These are phyloP conservation scores for Tenthredo scrophulariae DNA, from an alignment of 2,888 invertebrate genomes.

Conservation along the genomic window DNA sequence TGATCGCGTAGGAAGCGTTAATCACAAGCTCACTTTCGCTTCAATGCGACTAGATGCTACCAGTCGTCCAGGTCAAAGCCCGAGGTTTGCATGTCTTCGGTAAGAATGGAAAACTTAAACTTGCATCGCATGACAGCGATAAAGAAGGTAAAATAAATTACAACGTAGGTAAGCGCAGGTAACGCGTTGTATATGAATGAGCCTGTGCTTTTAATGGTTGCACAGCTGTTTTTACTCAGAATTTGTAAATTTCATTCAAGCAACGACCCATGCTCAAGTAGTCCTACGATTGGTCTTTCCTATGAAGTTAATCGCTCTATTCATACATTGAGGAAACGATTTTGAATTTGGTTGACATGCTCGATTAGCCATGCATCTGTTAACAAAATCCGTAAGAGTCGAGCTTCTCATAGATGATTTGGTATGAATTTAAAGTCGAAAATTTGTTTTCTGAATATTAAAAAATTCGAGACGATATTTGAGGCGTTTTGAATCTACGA, in stretches of 20 bases:
- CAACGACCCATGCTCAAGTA: background rate
- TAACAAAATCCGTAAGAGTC: no score
- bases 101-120: constrained; percentile 5
- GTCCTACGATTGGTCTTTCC: background rate
- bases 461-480: no score
- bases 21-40: background rate
- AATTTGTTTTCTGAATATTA: no score
- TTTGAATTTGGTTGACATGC: no score
- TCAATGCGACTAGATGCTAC: background rate
- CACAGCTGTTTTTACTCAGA: background rate
- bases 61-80: constrained; percentile 5
- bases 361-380: no score
- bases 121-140: constrained; percentile 32
- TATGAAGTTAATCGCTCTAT: background rate
- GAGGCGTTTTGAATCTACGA: no score
- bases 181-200: constrained; percentile 13
- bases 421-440: no score
- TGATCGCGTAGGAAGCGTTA: background rate
- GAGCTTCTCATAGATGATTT: no score
- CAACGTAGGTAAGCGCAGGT: background rate
- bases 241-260: constrained; percentile 32
- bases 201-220: background rate
- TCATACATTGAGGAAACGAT: background rate
- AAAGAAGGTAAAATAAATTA: background rate
- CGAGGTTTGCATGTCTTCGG: constrained; percentile 17